Percentiles rank a stretch among this genome's conserved stretches.
These are phyloP conservation scores for Maconellicoccus hirsutus DNA, from an alignment of 1,140 invertebrate genomes.

Conservation along the genomic window DNA sequence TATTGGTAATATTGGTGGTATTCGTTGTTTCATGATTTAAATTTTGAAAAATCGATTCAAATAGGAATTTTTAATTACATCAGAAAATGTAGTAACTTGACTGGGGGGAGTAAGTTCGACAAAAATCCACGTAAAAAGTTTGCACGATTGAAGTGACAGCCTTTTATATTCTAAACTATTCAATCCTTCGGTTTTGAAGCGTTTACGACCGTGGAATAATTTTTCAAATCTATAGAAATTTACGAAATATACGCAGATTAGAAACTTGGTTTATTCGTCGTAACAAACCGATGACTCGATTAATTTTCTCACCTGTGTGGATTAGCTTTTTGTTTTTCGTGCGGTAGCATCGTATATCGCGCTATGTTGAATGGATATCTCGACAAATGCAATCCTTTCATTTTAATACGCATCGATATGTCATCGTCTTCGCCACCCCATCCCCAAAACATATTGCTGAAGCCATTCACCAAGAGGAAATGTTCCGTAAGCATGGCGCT, in stretches of 20 bases:
- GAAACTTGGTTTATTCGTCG: too few species aligned
- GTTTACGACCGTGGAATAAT: conserved; percentile 64
- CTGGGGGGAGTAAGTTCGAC: not conserved
- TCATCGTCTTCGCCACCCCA: conserved; percentile 92
- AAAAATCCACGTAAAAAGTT: conserved; percentile 4
- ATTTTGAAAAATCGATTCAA: not conserved
- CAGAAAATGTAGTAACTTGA: not conserved
- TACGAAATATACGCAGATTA: too few species aligned
- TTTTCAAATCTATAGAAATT: conserved; percentile 58
- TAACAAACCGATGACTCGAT: too few species aligned
- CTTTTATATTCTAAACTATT: conserved; percentile 69
- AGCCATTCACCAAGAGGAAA: conserved; percentile 73
- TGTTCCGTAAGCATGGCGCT: conserved; percentile 64
- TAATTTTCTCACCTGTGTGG: conserved; percentile 84
- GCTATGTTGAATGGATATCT: conserved; percentile 77
- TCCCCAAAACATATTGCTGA: conserved; percentile 84
- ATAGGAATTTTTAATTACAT: conserved; percentile 13
- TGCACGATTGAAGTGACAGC: not conserved
- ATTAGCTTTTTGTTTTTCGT: conserved; percentile 78
- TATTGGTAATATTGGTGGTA: too few species aligned
- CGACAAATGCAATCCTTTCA: conserved; percentile 65
- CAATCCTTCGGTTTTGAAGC: conserved; percentile 73
- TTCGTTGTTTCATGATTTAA: too few species aligned
- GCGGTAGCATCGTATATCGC: conserved; percentile 79
- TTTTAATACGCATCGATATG: conserved; percentile 72